Base-by-base conservation (phyloP, 2,888 invertebrate genomes). In the Abrostola tripartita region DNA sequence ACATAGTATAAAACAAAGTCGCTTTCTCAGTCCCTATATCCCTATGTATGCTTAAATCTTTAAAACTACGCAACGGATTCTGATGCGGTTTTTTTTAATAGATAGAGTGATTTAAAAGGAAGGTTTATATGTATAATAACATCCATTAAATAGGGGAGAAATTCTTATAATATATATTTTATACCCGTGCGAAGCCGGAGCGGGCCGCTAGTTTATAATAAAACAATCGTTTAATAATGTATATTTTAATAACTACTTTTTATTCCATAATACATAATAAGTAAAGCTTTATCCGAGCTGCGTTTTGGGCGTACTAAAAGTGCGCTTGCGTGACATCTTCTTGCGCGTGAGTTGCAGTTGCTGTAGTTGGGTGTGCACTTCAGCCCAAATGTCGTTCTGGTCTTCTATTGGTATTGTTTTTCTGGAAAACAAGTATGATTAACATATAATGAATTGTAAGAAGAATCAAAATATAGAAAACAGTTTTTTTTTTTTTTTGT, bases 321-420 rank as follows among this genome's bases (percentile, higher is more conserved):
- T 86, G 40, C 93, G 93, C 82, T 93, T 93, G 59, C 92, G 86
- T 1, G 89, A 85, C 73, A 84, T 84, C 75, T 93, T 93, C 85
- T 92, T 93, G 54, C 96, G 95, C 37, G 96, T 93, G 37, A 96
- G 88, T 82, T 97, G 97, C 65, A 97, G 85, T 76, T 97, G 96
- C 78, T 97, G 96, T 49, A 98, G 88, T 81, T 98, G 96, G 6
- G 96, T 94, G 83, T 97, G 96, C 4, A 99, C 96, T 91, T 99
- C 98, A 0, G 96, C 93, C 95, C 97, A 98, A 81, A 99, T 98
- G 84, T 97, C 96, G 38, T 94, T 95, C 86, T 98, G 98, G 66
- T 99, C 98, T 88, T 98, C 98, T 78, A 97, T 97, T 9, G 98
- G 97, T 81, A 99, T 97, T 0, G 98, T 97, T 88, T 95, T 95